These are phyloP conservation scores for Rhyacichthys aspro DNA, from an alignment of 2,797 vertebrate genomes.

Conservation along the genomic window DNA sequence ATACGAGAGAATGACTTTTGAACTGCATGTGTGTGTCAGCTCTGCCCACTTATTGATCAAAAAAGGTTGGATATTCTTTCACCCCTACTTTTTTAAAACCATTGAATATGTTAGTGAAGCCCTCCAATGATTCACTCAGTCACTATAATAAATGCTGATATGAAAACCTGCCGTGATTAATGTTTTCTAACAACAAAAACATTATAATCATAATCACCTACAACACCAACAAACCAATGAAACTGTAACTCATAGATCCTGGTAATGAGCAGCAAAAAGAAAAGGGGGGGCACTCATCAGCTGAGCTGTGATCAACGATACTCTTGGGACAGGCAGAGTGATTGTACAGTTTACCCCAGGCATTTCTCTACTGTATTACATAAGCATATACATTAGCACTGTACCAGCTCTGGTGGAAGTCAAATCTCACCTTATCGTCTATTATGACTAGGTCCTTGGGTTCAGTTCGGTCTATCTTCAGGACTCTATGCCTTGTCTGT, in stretches of 20 bases:
- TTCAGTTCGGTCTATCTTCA: conserved; percentile 98
- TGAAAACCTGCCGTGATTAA: conserved; percentile 39
- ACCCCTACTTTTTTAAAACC: too few relatives aligned
- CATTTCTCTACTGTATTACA: conserved; percentile 61
- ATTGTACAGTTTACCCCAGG: conserved; percentile 53
- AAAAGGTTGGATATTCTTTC: too few relatives aligned
- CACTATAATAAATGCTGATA: conserved; percentile 39
- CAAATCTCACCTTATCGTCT: conserved; percentile 89
- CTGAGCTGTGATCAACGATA: conserved; percentile 42
- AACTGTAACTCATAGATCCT: conserved; percentile 47
- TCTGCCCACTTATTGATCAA: too few relatives aligned
- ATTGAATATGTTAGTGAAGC: neutral
- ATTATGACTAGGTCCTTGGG: conserved; percentile 94
- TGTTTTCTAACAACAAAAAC: conserved; percentile 55
- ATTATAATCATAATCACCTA: conserved; percentile 48
- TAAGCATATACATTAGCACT: conserved; percentile 50
- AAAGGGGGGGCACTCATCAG: conserved; percentile 45
- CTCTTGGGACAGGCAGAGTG: conserved; percentile 50
- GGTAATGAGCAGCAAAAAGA: conserved; percentile 50
- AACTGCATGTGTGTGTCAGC: too few relatives aligned
- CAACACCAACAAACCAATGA: conserved; percentile 46
- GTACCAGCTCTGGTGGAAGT: conserved; percentile 21
- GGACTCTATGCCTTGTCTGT: conserved; percentile 92
- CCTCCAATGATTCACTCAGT: conserved; percentile 11
- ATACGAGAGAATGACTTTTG: neutral